phyloP scores from a whole-genome alignment of 2,113 vertebrate species.

The Tretioscincus oriximinensis region DNA sequence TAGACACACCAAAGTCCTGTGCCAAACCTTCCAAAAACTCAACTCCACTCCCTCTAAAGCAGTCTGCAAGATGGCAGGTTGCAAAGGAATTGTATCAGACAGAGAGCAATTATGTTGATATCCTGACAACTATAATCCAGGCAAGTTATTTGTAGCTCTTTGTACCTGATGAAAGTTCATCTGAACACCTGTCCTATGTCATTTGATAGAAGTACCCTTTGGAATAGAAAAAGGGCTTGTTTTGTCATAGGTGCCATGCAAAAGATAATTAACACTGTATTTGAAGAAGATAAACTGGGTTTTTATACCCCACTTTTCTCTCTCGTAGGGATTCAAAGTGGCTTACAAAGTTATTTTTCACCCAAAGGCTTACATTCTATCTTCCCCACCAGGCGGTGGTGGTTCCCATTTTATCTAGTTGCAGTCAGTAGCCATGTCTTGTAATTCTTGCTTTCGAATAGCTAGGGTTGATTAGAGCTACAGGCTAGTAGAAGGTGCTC shows the following conservation, averaged over 20 bases:
- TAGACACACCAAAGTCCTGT: conserved; percentile 77
- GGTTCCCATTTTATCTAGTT: no score
- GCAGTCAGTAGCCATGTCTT: no score
- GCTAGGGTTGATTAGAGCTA: no score
- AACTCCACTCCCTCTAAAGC: conserved; percentile 81
- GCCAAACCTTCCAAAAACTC: conserved; percentile 85
- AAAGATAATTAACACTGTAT: background rate
- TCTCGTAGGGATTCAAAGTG: no score
- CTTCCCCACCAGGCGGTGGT: no score
- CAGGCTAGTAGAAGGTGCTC: no score
- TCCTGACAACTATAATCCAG: conserved; percentile 92
- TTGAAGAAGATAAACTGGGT: no score
- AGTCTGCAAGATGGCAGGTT: conserved; percentile 97
- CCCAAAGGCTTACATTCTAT: no score
- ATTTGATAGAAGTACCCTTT: background rate
- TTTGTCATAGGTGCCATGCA: background rate
- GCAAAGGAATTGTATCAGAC: conserved; percentile 98
- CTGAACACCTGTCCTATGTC: background rate
- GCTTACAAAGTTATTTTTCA: no score
- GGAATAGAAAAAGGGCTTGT: background rate
- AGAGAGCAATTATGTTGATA: conserved; percentile 98
- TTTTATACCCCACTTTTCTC: no score
- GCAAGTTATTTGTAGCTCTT: conserved; percentile 63
- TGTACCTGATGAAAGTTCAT: background rate
- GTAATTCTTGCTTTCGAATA: no score